A percentile compares a stretch with the other conserved stretches of the same genome.
Evolutionary conservation across 2,797 vertebrate species (phyloP).

Genomic region (Anas acuta): DNA sequence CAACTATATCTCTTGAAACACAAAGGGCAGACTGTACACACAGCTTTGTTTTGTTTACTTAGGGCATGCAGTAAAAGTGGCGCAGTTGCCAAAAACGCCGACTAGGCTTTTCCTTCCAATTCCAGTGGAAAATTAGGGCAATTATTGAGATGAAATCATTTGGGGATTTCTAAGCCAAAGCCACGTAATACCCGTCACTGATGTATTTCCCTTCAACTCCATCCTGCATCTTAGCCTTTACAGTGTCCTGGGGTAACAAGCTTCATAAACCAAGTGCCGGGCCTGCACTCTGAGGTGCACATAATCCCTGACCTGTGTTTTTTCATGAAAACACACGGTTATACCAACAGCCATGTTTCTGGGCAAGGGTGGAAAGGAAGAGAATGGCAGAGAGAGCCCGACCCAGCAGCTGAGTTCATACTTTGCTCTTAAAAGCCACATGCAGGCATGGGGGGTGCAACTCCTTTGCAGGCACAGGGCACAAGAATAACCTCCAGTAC

Average conservation of each 20-base stretch:
- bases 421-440: fast-evolving
- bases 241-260: neutral
- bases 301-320: neutral
- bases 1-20: neutral
- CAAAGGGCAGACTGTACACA: neutral
- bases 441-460: neutral
- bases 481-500: neutral
- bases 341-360: fast-evolving
- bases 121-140: neutral
- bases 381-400: fast-evolving
- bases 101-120: neutral
- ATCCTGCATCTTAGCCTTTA: neutral
- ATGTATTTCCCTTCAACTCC: neutral
- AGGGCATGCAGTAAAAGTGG: neutral
- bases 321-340: neutral
- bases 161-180: neutral
- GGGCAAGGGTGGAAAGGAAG: neutral
- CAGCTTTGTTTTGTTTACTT: neutral
- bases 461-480: neutral
- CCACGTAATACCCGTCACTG: neutral
- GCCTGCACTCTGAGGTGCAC: neutral
- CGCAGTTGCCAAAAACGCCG: neutral
- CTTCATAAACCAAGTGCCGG: neutral
- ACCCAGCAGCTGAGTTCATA: neutral
- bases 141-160: neutral